Evolutionary conservation across 1,140 invertebrate species (phyloP), one percentile per base, ranked within the genome.

Genomic region (Scaptomyza montana): DNA sequence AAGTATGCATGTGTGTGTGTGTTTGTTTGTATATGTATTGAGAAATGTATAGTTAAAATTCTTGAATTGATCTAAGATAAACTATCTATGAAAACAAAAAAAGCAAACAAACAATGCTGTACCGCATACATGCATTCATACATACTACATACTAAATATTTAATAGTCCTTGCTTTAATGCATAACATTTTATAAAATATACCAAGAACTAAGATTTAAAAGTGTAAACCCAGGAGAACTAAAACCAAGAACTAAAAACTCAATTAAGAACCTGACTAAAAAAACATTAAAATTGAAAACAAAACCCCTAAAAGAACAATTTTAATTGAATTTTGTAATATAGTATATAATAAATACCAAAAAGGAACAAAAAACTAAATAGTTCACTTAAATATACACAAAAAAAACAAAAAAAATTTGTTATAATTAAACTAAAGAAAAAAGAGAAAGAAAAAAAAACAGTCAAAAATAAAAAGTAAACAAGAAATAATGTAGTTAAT

Each of bases 241-340:
- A 54, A 67, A 16, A 33, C 28, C 62, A 72, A 43, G 47, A 68
- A 65, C 69, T 86, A 77, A 65, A 66, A 66, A 85, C 66, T 85
- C 81, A 86, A 87, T 86, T 86, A 86, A 75, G 74, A 86, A 86
- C 82, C 82, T 86, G 81, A 86, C 68, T 86, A 86, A 54, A 53
- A 60, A 45, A 54, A 55, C 47, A 67, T 46, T 25, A 55, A 39
- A 57, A 30, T 30, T 0, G 5, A 30, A 33, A 33, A 33, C 30
- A 39, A 51, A 68, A 12, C 64, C 45, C 45, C 63, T 21, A 36
- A 71, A 66, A 49, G 67, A 86, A 86, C 74, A 81, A 86, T 78
- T 86, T 86, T 86, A 86, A 86, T 78, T 86, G 74, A 78, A 77
- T 85, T 85, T 85, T 85, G 77, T 85, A 85, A 76, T 53, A 84